Percentiles rank a stretch among this genome's conserved stretches.
Evolutionary conservation across 2,888 invertebrate species (phyloP).

Genomic region (Erebia aethiops): DNA sequence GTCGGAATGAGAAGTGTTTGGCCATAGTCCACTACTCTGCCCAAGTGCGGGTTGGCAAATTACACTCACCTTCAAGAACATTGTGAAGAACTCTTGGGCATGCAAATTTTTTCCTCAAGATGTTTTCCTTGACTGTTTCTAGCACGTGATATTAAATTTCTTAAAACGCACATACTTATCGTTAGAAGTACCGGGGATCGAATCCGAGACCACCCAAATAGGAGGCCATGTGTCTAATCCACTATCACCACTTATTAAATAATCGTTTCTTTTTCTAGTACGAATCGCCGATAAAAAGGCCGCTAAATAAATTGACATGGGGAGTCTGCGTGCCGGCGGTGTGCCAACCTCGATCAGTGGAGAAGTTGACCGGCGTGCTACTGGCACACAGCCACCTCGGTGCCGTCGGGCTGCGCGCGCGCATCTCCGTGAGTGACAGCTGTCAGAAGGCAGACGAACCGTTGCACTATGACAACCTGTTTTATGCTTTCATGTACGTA

Average conservation of each 20-base stretch:
- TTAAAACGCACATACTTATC: too few species aligned
- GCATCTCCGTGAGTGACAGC: constrained; percentile 56
- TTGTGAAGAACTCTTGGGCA: too few species aligned
- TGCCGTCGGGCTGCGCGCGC: constrained; percentile 61
- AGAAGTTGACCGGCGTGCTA: constrained; percentile 58
- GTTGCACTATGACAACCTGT: constrained; percentile 53
- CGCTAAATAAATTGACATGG: constrained; percentile 75
- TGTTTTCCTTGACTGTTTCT: too few species aligned
- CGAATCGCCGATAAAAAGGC: constrained; percentile 57
- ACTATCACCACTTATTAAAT: background rate
- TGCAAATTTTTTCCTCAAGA: too few species aligned
- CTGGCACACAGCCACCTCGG: constrained; percentile 70
- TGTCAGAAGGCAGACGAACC: constrained; percentile 60
- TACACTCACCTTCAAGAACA: too few species aligned
- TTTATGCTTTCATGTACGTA: constrained; percentile 67
- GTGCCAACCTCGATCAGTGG: constrained; percentile 65
- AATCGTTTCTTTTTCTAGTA: constrained; percentile 47
- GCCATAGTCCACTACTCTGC: too few species aligned
- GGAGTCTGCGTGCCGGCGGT: constrained; percentile 80
- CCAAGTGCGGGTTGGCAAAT: too few species aligned
- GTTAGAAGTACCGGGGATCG: too few species aligned
- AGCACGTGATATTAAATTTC: too few species aligned
- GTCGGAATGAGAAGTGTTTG: too few species aligned
- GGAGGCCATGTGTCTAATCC: too few species aligned
- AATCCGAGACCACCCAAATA: too few species aligned